phyloP scores from a whole-genome alignment of 2,113 vertebrate genomes.

The Aegithalos caudatus region DNA sequence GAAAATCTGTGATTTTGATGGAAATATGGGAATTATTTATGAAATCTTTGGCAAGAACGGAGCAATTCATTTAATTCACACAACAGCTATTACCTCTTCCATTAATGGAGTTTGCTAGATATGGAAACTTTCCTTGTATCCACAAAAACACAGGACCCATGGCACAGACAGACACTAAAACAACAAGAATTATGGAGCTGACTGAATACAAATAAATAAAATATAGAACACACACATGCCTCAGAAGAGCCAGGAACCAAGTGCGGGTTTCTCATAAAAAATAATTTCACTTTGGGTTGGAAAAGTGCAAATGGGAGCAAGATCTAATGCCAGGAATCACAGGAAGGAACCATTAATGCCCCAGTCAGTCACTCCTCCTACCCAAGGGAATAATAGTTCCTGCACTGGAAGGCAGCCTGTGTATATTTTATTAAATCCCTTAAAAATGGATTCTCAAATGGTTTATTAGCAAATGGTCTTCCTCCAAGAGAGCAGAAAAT shows the following conservation, averaged over 20 bases:
- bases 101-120: neutral
- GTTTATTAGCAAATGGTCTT: slow-evolving; percentile 59
- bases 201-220: slow-evolving; percentile 64
- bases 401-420: slow-evolving; percentile 17
- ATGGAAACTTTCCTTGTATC: neutral
- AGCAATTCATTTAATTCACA: slow-evolving; percentile 9
- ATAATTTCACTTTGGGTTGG: slow-evolving; percentile 27
- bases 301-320: slow-evolving; percentile 58
- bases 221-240: slow-evolving; percentile 23
- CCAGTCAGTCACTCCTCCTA: slow-evolving; percentile 20
- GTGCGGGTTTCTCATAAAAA: slow-evolving; percentile 30
- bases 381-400: slow-evolving; percentile 66
- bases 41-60: neutral
- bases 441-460: slow-evolving; percentile 64
- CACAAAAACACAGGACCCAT: neutral
- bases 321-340: slow-evolving; percentile 46
- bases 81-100: neutral
- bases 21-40: neutral
- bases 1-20: neutral
- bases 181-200: neutral
- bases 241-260: slow-evolving; percentile 21
- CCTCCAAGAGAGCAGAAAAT: slow-evolving; percentile 56
- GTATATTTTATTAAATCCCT: slow-evolving; percentile 70
- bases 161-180: neutral
- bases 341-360: slow-evolving; percentile 51